Percentiles rank a stretch among this genome's conserved stretches.
These are phyloP conservation scores for Neoscelio sp. DNA, from an alignment of 2,888 invertebrate genomes.

Conservation along the genomic window DNA sequence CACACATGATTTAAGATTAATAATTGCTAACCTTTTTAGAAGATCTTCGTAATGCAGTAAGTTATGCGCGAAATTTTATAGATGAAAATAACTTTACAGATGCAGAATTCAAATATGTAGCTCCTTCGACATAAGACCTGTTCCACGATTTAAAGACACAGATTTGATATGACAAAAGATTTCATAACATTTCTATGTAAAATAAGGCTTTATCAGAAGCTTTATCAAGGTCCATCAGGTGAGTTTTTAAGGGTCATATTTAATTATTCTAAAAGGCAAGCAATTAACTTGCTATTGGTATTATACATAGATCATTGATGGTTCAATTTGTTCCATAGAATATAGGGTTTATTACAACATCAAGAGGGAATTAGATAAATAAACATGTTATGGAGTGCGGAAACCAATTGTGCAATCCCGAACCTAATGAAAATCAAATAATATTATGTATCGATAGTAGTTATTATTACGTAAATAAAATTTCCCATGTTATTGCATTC, in stretches of 20 bases:
- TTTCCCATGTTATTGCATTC: neutral
- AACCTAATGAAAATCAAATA: neutral
- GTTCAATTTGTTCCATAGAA: neutral
- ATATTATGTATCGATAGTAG: neutral
- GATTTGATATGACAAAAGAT: neutral
- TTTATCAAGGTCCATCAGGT: conserved; percentile 5
- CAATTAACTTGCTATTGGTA: neutral
- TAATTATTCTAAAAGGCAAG: neutral
- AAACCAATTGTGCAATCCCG: neutral
- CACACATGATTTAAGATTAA: conserved; percentile 5
- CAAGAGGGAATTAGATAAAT: neutral
- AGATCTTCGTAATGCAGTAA: neutral
- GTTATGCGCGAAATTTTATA: too few relatives aligned
- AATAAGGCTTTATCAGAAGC: too few relatives aligned
- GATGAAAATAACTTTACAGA: neutral
- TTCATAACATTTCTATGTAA: conserved; percentile 6
- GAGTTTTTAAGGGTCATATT: conserved; percentile 1
- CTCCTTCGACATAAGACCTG: neutral
- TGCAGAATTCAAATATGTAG: neutral
- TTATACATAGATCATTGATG: neutral
- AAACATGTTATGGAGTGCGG: neutral
- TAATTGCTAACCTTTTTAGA: too few relatives aligned
- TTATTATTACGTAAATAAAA: neutral
- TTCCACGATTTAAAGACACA: neutral
- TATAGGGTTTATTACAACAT: neutral